Evolutionary conservation across 2,797 vertebrate species (phyloP).

Genomic region (Gambelia wislizenii): DNA sequence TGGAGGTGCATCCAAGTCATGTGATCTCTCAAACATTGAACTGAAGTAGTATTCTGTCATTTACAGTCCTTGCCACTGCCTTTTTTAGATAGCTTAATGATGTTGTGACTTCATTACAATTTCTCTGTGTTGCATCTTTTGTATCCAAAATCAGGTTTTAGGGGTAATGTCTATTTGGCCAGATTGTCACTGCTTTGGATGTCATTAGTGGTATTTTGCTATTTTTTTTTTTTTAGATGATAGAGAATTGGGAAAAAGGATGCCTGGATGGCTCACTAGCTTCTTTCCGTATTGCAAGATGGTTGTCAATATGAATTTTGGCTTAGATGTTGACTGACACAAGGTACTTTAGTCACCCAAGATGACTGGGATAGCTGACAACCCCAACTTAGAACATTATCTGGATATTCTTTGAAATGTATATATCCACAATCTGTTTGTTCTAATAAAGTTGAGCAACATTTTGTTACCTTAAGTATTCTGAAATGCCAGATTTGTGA

Average conservation of each 20-base stretch:
- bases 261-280: neutral
- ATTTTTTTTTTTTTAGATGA: conserved; percentile 32
- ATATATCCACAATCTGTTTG: neutral
- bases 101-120: neutral
- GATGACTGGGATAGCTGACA: neutral
- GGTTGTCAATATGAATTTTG: neutral
- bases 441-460: neutral
- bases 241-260: neutral
- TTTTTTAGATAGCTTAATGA: neutral
- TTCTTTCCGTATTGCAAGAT: neutral
- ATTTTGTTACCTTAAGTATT: neutral
- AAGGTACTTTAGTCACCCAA: neutral
- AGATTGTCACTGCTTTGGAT: neutral
- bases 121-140: neutral
- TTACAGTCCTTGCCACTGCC: neutral
- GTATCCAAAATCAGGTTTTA: neutral
- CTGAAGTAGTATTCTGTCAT: neutral
- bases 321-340: neutral
- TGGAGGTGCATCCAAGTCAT: neutral
- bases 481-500: neutral
- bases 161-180: neutral
- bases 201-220: neutral
- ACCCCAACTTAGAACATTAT: neutral
- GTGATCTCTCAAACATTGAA: no score
- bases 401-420: neutral